Evolutionary conservation across 64 coral and sea anemone species (phyloP), one percentile per base, ranked within the genome.

Genomic region (Astreopora myriophthalma): DNA sequence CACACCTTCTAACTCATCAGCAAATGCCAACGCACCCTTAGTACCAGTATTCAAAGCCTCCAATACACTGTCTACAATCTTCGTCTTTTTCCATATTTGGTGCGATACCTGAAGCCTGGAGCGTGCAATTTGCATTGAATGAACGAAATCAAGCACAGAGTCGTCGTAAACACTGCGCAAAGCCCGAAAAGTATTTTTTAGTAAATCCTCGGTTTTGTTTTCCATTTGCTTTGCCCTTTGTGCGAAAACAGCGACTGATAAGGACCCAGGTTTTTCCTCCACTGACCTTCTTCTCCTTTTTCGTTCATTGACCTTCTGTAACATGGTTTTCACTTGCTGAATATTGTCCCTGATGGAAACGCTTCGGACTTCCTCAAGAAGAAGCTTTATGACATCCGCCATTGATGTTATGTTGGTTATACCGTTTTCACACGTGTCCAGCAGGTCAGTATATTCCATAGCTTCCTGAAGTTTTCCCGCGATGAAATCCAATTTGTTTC

Each of bases 341-440:
- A 88, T 70, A 61, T 98, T 90, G 37, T 95, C 94, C 79, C 87
- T 89, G 24, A 98, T 62, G 10, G 94, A 83, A 76, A 98, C 93
- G 11, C 80, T 85, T 80, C 93, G 85, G 16, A 93, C 94, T 49
- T 95, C 77, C 8, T 92, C 34, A 26, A 93, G 90, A n/a, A 98
- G 67, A 60, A 89, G 69, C 34, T 95, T 93, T 0, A 98, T 87
- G 40, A 28, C 90, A 17, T 93, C 83, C 12, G 83, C 25, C 1
- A 98, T 58, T 20, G 44, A 13, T 22, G 91, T 87, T 19, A 93
- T 90, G 17, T 91, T 82, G 8, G 87, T 73, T n/a, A 78, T 75
- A 44, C 87, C 76, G 12, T 80, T 36, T 10, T 93, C 4, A 62
- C 96, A 98, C 5, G 87, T 73, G 1, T 89, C 52, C 30, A 91